Percentiles rank a stretch among this genome's conserved stretches.
phyloP scores from a whole-genome alignment of 2,113 vertebrate genomes.

The Gobio gobio region DNA sequence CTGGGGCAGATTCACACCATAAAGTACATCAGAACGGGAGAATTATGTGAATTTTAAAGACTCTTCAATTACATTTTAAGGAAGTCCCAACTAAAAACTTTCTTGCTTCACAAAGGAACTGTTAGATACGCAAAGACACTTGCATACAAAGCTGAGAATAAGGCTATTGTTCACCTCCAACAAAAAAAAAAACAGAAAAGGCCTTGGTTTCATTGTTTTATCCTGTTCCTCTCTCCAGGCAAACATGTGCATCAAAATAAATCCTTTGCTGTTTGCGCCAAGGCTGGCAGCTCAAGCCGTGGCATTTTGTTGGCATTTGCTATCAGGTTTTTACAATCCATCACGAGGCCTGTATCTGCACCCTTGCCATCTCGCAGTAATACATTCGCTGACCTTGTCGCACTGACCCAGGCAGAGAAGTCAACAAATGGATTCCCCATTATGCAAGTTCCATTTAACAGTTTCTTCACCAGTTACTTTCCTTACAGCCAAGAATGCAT shows the following conservation, averaged over 20 bases:
- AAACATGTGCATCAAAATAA: slow-evolving; percentile 42
- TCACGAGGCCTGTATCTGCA: slow-evolving; percentile 17
- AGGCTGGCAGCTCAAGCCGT: slow-evolving; percentile 21
- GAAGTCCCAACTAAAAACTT: neutral
- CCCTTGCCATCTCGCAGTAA: neutral
- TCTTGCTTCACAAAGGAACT: slow-evolving; percentile 22
- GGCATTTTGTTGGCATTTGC: slow-evolving; percentile 50
- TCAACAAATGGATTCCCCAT: slow-evolving; percentile 53
- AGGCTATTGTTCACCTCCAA: slow-evolving; percentile 30
- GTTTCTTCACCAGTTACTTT: slow-evolving; percentile 44
- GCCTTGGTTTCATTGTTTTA: slow-evolving; percentile 32
- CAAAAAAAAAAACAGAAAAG: slow-evolving; percentile 15
- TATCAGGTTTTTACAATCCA: slow-evolving; percentile 36
- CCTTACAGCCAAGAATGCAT: slow-evolving; percentile 53
- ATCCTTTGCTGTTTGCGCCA: slow-evolving; percentile 11
- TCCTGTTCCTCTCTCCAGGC: slow-evolving; percentile 10
- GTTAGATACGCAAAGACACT: slow-evolving; percentile 27
- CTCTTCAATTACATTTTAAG: neutral
- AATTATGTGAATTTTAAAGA: neutral
- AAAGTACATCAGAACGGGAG: neutral
- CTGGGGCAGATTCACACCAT: neutral
- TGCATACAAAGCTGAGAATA: slow-evolving; percentile 28
- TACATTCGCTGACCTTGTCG: slow-evolving; percentile 56
- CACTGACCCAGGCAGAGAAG: slow-evolving; percentile 40
- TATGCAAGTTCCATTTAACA: slow-evolving; percentile 54